Evolutionary conservation across 2,797 vertebrate species (phyloP), one percentile per base, ranked within the genome.

Genomic region (Falco novaeseelandiae): DNA sequence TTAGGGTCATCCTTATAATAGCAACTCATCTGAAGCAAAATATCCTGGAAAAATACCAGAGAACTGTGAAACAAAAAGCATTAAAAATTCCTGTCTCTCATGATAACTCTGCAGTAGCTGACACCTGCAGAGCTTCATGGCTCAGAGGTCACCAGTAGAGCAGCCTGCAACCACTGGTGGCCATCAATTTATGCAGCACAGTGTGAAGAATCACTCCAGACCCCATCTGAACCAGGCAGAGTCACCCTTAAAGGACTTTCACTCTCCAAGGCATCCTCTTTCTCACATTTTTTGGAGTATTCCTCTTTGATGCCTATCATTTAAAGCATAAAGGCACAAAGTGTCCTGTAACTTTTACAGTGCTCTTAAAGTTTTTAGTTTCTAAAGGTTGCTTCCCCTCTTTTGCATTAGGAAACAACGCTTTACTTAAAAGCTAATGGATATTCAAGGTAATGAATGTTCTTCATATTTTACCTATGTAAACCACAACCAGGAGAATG

Each of bases 391-490:
- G 7, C 54, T 63, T 54, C 22, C 5, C 3, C 29, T 48, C 40
- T 70, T 61, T 90, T 12, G 9, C 32, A 48, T 74, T 58, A 26
- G 78, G 36, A 94, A 92, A 80, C 44, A 76, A 34, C 1, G 1
- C 18, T 89, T 65, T 38, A 20, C 48, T 89, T 94, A 46, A 78
- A 84, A 94, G 66, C 54, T 87, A 52, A 27, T 2, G 12, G 59
- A 32, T 71, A 80, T 48, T 54, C 72, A 61, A 13, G 6, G 29
- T 86, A 95, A 90, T 79, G 23, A 95, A 62, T n/a, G 19, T 85
- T 90, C 32, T 94, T 94, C 29, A 79, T 89, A 80, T 89, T 93
- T 96, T 96, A 92, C 89, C 91, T 87, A 87, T 73, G 58, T 48
- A 96, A 96, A 96, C 25, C 38, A 74, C 83, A 82, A 79, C 62